These are phyloP conservation scores for Alectura lathami DNA, from an alignment of 2,113 vertebrate genomes.

Conservation along the genomic window DNA sequence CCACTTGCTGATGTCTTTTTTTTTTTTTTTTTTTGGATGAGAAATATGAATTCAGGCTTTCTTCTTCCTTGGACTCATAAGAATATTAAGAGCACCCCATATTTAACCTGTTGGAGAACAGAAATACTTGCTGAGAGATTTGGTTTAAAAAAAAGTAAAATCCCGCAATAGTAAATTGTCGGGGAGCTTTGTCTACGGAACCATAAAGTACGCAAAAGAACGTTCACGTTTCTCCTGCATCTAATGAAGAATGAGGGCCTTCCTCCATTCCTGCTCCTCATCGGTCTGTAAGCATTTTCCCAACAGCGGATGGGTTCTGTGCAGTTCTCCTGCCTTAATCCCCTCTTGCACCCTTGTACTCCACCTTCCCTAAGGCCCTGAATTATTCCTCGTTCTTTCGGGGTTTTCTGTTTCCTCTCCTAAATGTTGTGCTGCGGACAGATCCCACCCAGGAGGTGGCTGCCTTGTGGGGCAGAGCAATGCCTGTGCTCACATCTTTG, in stretches of 20 bases:
- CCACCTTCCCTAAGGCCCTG: background rate
- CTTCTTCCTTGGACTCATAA: background rate
- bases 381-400: fast-evolving
- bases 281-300: background rate
- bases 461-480: background rate
- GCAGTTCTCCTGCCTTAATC: background rate
- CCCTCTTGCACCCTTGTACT: background rate
- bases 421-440: background rate
- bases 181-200: background rate
- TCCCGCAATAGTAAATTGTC: background rate
- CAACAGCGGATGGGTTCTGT: background rate
- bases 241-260: background rate
- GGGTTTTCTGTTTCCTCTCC: background rate
- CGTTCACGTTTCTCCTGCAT: background rate
- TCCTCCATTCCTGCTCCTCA: background rate
- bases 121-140: background rate
- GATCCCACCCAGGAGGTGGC: background rate
- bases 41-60: background rate
- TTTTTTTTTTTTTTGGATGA: background rate
- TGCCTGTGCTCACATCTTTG: background rate
- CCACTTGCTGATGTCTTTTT: background rate
- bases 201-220: background rate
- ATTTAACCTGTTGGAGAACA: fast-evolving
- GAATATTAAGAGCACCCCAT: background rate
- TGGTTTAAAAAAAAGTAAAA: background rate